Evolutionary conservation across 2,888 invertebrate species (phyloP), one percentile per base, ranked within the genome.

Genomic region (Brenthis daphne): DNA sequence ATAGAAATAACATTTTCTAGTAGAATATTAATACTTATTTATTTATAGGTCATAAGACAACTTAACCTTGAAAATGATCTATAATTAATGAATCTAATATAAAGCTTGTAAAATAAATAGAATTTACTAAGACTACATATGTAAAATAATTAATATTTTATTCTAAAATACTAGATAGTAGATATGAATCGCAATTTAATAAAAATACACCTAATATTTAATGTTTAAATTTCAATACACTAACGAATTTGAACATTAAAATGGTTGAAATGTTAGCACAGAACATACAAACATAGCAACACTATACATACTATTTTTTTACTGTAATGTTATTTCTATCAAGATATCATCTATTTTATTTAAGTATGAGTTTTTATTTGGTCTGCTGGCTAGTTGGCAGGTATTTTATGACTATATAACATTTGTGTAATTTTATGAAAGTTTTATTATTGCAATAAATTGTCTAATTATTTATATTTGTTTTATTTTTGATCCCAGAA

Each of bases 381-480:
- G 29, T 43, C 24, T 65, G 54, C 20, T 56, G 55, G 47, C 24
- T 53, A n/a, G 60, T 24, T 51, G 16, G 64, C 68, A 56, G 63
- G 43, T 60, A 51, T 69, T 66, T 65, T 64, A 67, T 56, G 66
- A 67, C 68, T 66, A 58, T 65, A 61, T 70, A 66, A 68, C 50
- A 63, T 70, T 57, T 69, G 57, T 76, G 68, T 74, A 68, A 68
- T 73, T 73, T 70, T 73, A 73, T 73, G 68, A 71, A 68, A 67
- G 67, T 66, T 72, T 63, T 74, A 75, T 72, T 71, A 72, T 71
- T 71, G 67, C 65, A 74, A 72, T 75, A 74, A 75, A 74, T 54
- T 70, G 60, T 76, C 65, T 57, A 64, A 56, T 56, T 64, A 54
- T 66, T 50, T 56, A 51, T 12, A 60, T 60, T 55, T 64, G 55